Evolutionary conservation across 2,888 invertebrate genomes (phyloP), one percentile per base, ranked within the genome.

Genomic region (Theodoxus fluviatilis): DNA sequence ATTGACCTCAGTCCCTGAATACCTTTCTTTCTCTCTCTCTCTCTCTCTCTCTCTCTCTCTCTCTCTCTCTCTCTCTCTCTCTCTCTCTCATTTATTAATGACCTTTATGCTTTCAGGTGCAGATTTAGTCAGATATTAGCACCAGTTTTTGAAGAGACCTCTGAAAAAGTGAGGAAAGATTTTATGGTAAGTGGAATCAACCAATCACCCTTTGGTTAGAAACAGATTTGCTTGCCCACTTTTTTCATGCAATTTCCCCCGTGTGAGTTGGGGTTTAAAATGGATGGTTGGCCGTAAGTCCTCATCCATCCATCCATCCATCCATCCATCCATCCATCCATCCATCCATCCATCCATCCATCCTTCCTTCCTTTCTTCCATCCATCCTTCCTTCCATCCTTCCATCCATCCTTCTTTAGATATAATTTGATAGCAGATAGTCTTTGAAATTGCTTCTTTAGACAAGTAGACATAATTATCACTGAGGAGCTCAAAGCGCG

Each of bases 101-200:
- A 49, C 31, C 52, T 28, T 71, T 55, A 12, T 55, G 31, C 33
- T 73, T 80, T 3, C 75, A 85, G 85, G 86, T 99, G 99, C 89
- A 92, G 95, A 83, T 99, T 98, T 90, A 98, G 98, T 89, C 98
- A 95, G 87, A 92, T 96, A 89, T 89, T 99, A 85, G 94, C 94
- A 87, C 99, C 99, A 15, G 93, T 98, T 83, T 99, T 96, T 88
- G 95, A 96, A 87, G 96, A 98, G 87, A 95, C 98, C 52, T 94
- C 97, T 12, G 94, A 94, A 79, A 94, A 93, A 89, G 91, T 98
- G 75, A 80, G 79, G 65, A 81, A 86, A 70, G 92, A 92, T 76
- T 94, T 93, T 82, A 93, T 94, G 67, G 85, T 86, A 80, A 80
- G 85, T 79, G 1, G 22, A 28, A 3, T 37, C 28, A 28, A 7